Percentiles rank a stretch among this genome's conserved stretches.
Conservation (phyloP, 1,140 invertebrate species). For the Drosophila bipectinata region DNA sequence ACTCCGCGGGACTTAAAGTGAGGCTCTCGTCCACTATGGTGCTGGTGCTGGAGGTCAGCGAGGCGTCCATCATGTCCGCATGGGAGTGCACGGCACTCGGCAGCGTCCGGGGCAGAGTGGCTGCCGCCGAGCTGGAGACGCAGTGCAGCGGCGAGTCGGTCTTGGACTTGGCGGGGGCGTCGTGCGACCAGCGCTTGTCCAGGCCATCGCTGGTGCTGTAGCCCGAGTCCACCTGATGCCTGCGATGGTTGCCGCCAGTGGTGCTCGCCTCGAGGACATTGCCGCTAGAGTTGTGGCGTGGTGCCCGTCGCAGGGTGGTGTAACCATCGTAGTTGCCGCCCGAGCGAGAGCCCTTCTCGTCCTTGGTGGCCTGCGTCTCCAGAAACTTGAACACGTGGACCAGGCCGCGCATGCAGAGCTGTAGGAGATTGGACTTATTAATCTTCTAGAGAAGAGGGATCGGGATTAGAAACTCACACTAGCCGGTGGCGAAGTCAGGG, state of each 20-base stretch:
- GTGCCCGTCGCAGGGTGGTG: constrained; percentile 81
- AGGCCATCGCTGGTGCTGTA: constrained; percentile 92
- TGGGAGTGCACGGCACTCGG: constrained; percentile 51
- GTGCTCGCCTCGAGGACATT: constrained; percentile 85
- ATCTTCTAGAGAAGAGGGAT: background rate
- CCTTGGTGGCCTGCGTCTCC: constrained; percentile 92
- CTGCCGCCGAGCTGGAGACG: constrained; percentile 25
- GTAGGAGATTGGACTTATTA: constrained; percentile 57
- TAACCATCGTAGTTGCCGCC: constrained; percentile 82
- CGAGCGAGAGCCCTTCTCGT: constrained; percentile 84
- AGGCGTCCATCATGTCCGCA: constrained; percentile 75
- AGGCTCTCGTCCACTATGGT: constrained; percentile 81
- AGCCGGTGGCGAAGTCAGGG: constrained; percentile 94
- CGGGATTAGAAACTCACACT: constrained; percentile 88
- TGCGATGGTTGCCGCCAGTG: constrained; percentile 54
- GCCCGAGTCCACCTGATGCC: constrained; percentile 93
- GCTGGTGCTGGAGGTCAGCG: constrained; percentile 76
- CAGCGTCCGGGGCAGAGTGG: constrained; percentile 56
- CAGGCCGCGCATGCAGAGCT: constrained; percentile 95
- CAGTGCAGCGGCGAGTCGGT: constrained; percentile 69
- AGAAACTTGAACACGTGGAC: constrained; percentile 98
- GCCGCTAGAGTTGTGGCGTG: constrained; percentile 82
- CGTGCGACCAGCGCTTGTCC: constrained; percentile 94
- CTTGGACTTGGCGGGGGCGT: constrained; percentile 84
- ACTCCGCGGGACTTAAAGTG: constrained; percentile 56